Evolutionary conservation across 2,113 vertebrate genomes (phyloP).

Genomic region (Nymphicus hollandicus): DNA sequence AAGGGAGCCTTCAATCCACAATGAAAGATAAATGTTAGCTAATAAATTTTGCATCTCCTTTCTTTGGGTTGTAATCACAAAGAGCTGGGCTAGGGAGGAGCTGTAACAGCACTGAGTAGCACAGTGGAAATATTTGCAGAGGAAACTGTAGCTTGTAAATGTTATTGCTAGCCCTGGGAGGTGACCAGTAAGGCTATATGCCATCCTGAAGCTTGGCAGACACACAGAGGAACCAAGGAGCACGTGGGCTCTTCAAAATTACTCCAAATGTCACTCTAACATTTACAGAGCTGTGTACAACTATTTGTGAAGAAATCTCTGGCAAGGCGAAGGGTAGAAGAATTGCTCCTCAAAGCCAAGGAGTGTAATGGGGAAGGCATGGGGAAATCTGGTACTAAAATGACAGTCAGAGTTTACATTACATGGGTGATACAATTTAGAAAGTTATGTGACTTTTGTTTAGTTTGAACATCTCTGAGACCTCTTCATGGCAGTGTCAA

Average conservation of each 20-base stretch:
- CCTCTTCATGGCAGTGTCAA: neutral
- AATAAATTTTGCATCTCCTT: neutral
- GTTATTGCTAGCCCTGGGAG: slow-evolving; percentile 72
- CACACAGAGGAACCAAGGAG: slow-evolving; percentile 16
- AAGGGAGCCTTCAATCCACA: neutral
- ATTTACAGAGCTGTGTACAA: slow-evolving; percentile 72
- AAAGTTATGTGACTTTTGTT: neutral
- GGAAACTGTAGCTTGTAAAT: slow-evolving; percentile 76
- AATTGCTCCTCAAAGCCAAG: slow-evolving; percentile 22
- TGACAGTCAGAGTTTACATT: neutral
- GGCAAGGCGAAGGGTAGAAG: slow-evolving; percentile 33
- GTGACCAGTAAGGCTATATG: neutral
- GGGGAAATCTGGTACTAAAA: neutral
- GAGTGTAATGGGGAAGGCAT: neutral
- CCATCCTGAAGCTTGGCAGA: slow-evolving; percentile 26
- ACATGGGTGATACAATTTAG: neutral
- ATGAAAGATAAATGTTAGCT: slow-evolving; percentile 60
- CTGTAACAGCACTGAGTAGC: neutral
- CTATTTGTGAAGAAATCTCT: slow-evolving; percentile 52
- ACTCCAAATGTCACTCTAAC: slow-evolving; percentile 80
- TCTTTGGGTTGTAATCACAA: neutral
- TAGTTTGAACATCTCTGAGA: neutral
- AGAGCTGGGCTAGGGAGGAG: neutral
- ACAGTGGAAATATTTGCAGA: slow-evolving; percentile 72
- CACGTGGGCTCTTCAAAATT: slow-evolving; percentile 1